Conservation (phyloP, 2,888 invertebrate genomes). For the Hemicrepidius hirtus region DNA sequence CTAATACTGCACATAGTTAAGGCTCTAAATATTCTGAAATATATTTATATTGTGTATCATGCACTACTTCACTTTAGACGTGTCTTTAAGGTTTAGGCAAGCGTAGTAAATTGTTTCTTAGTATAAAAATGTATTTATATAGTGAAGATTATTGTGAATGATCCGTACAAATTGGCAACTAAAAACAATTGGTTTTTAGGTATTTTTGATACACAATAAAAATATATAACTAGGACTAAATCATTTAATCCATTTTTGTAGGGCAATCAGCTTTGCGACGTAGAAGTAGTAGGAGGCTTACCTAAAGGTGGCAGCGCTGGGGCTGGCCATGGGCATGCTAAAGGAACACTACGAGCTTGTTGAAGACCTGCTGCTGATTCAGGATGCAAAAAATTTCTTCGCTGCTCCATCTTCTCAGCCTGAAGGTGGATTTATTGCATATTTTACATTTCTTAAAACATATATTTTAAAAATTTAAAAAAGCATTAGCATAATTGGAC, state of each 20-base stretch:
- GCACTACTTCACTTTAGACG: constrained; percentile 14
- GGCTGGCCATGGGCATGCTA: constrained; percentile 87
- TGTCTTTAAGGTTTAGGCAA: background rate
- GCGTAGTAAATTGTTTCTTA: background rate
- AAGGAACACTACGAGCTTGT: constrained; percentile 72
- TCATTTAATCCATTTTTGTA: constrained; percentile 22
- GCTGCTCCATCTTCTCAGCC: constrained; percentile 88
- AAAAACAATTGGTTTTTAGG: background rate
- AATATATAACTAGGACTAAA: constrained; percentile 59
- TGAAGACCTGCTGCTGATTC: constrained; percentile 83
- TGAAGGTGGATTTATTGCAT: constrained; percentile 69
- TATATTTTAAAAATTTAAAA: background rate
- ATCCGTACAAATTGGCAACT: background rate
- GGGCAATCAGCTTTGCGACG: constrained; percentile 68
- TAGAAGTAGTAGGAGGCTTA: constrained; percentile 59
- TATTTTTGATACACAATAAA: constrained; percentile 61
- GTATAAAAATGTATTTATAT: constrained; percentile 10
- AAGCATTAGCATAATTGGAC: too few relatives aligned
- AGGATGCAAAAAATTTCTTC: constrained; percentile 90
- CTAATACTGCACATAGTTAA: constrained; percentile 68
- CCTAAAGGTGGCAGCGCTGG: constrained; percentile 81
- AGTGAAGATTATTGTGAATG: background rate
- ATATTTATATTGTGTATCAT: constrained; percentile 56
- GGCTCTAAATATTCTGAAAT: constrained; percentile 62
- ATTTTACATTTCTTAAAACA: background rate